These are phyloP conservation scores for Drosophila simulans DNA, from an alignment of 1,140 invertebrate genomes.

Conservation along the genomic window DNA sequence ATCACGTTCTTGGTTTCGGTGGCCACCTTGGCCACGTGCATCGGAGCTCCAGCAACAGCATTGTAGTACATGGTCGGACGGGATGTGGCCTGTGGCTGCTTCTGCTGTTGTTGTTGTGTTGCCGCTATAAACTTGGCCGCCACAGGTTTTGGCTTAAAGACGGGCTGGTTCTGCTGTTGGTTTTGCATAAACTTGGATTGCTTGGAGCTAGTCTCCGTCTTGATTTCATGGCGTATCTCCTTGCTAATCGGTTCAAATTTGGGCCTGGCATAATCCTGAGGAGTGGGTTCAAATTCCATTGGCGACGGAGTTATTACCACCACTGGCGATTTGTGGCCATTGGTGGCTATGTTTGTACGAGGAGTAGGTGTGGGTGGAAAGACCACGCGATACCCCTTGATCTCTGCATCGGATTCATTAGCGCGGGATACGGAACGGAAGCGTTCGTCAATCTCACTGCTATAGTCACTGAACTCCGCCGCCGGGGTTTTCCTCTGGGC, in stretches of 20 bases:
- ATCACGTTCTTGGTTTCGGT: constrained; percentile 89
- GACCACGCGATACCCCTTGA: constrained; percentile 86
- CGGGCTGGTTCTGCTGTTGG: constrained; percentile 78
- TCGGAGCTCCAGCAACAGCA: constrained; percentile 86
- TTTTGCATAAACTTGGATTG: constrained; percentile 56
- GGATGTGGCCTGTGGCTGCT: constrained; percentile 71
- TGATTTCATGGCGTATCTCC: constrained; percentile 85
- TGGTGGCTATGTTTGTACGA: constrained; percentile 70
- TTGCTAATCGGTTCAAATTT: constrained; percentile 86
- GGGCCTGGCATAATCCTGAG: constrained; percentile 85
- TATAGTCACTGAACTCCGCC: constrained; percentile 90
- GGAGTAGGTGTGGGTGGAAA: constrained; percentile 86
- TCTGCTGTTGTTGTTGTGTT: constrained; percentile 85
- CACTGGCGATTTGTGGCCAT: constrained; percentile 84
- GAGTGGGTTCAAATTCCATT: constrained; percentile 86
- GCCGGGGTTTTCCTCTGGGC: constrained; percentile 89
- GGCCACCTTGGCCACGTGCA: constrained; percentile 86
- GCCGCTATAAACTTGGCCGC: constrained; percentile 81
- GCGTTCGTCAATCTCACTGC: constrained; percentile 89
- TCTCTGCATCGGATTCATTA: constrained; percentile 86
- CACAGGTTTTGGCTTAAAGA: constrained; percentile 85
- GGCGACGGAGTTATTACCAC: constrained; percentile 85
- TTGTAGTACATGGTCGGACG: constrained; percentile 85
- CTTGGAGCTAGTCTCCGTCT: constrained; percentile 65
- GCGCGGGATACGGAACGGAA: constrained; percentile 88